Base-by-base conservation (phyloP, 2,113 vertebrate genomes). In the Daboia siamensis region DNA sequence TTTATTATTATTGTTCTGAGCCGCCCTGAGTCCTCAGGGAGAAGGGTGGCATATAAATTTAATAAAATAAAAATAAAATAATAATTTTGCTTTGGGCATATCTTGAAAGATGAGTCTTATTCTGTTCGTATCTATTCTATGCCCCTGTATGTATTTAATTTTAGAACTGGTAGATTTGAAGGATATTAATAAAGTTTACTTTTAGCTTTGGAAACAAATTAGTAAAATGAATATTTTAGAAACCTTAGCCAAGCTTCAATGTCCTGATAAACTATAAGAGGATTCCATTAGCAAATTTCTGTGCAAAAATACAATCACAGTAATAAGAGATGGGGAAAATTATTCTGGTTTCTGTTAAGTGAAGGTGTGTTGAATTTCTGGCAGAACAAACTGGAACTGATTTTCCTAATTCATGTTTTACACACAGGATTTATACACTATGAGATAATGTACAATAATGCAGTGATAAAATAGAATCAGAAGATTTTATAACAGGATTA, bases 211-310 rank as follows among this genome's bases (percentile, higher is more conserved):
- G 61, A 94, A 95, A 93, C 2, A 92, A 92, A 90, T 96, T 92
- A 64, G 48, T 89, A 93, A 13, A 86, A 11, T 90, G 51, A 57
- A 2, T 69, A 90, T 91, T 96, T 39, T 92, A 84, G 86, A 74
- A 91, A 92, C 10, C 48, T 8, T 61, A 95, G 57, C 46, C 48
- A 90, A 84, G 55, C 89, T 93, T 24, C 24, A 55, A 90, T 94
- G 90, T 95, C 23, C 56, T 69, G 95, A 15, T 93, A 91, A 95
- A 91, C 3, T 33, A 84, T 10, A 20, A 55, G 29, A 88, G 1
- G 94, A 94, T 94, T 84, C 93, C 88, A 92, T 92, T 91, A 93
- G 46, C 93, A 54, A 95, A 96, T 96, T 95, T 39, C 1, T 96
- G 92, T 12, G 52, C 29, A 24, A 90, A 96, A 91, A 29, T 0